Evolutionary conservation across 2,113 vertebrate genomes (phyloP).

Genomic region (Pitta sordida): DNA sequence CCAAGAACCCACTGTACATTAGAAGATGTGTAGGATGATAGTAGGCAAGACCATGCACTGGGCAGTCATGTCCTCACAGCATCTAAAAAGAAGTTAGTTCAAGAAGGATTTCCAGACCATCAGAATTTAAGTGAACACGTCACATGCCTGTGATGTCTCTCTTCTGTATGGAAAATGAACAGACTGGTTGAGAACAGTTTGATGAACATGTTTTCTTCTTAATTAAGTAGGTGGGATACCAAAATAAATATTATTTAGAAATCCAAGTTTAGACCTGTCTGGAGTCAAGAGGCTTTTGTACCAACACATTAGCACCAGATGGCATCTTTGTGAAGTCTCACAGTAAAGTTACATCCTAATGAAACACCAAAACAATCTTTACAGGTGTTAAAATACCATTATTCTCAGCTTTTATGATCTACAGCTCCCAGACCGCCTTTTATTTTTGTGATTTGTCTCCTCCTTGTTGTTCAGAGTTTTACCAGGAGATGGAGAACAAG

Average conservation of each 20-base stretch:
- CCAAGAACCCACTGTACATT: not conserved
- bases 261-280: not conserved
- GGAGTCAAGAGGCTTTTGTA: not conserved
- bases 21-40: not conserved
- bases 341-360: not conserved
- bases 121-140: not conserved
- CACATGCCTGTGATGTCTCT: not conserved
- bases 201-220: not conserved
- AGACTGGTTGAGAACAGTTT: not conserved
- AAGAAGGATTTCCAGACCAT: not conserved
- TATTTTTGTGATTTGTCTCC: not conserved
- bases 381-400: not conserved
- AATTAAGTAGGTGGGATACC: not conserved
- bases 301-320: not conserved
- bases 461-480: not conserved
- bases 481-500: slow-evolving; percentile 38
- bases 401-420: not conserved
- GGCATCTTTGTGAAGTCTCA: not conserved
- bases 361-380: not conserved
- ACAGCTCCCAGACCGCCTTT: not conserved
- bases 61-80: not conserved
- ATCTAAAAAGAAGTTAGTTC: not conserved
- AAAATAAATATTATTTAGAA: not conserved
- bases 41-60: not conserved
- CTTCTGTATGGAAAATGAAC: not conserved